Evolutionary conservation across 2,888 invertebrate genomes (phyloP).

Genomic region (Tetragonula carbonaria): DNA sequence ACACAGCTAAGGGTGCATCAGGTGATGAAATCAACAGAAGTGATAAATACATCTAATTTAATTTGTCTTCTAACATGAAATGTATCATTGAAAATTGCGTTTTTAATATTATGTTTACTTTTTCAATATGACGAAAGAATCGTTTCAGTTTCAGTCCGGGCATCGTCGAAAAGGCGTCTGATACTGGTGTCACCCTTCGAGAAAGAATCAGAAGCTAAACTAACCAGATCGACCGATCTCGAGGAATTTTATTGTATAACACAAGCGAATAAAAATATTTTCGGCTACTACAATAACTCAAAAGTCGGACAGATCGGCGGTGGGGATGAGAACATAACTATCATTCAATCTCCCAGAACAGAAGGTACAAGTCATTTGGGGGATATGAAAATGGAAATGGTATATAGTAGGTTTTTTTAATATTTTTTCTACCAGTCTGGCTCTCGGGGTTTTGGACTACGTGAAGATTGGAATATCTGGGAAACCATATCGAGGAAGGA

Average conservation of each 20-base stretch:
- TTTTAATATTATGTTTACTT: neutral
- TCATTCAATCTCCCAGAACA: slow-evolving; percentile 68
- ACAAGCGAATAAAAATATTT: slow-evolving; percentile 45
- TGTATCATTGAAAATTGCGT: neutral
- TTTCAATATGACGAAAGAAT: neutral
- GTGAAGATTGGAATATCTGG: slow-evolving; percentile 19
- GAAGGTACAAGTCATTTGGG: slow-evolving; percentile 61
- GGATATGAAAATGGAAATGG: neutral
- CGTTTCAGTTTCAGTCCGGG: slow-evolving; percentile 60
- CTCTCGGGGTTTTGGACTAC: slow-evolving; percentile 73
- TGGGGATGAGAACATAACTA: slow-evolving; percentile 74
- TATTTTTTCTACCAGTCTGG: slow-evolving; percentile 65
- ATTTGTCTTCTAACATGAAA: neutral
- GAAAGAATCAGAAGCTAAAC: slow-evolving; percentile 68
- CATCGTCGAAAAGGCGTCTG: slow-evolving; percentile 73
- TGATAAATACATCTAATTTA: slow-evolving; percentile 62
- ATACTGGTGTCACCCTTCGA: slow-evolving; percentile 76
- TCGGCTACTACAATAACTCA: slow-evolving; percentile 63
- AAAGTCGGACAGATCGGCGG: slow-evolving; percentile 70
- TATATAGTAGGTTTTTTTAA: neutral
- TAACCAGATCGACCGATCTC: slow-evolving; percentile 63
- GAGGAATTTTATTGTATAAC: slow-evolving; percentile 65
- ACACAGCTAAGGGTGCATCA: slow-evolving; percentile 76
- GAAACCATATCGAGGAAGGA: slow-evolving; percentile 14
- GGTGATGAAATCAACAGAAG: slow-evolving; percentile 72